Conservation (phyloP, 2,888 invertebrate genomes). For the Empis stercorea region DNA sequence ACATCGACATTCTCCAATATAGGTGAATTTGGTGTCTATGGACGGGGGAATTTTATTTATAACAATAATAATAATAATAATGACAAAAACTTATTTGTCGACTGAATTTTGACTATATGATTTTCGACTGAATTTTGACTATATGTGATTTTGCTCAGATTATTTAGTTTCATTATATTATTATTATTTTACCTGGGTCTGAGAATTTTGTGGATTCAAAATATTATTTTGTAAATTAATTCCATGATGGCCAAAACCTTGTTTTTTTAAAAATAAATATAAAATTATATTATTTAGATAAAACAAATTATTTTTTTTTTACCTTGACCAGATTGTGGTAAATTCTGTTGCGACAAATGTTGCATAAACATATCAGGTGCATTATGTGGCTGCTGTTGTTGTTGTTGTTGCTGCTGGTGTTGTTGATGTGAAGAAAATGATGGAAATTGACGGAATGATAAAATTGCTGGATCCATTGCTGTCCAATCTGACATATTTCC, state of each 20-base stretch:
- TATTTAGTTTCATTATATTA: too few relatives aligned
- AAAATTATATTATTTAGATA: neutral
- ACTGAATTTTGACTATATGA: too few relatives aligned
- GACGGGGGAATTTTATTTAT: too few relatives aligned
- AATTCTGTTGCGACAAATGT: conserved; percentile 28
- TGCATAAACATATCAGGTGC: conserved; percentile 30
- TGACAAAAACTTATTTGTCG: too few relatives aligned
- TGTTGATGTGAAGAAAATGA: conserved; percentile 31
- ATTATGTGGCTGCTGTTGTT: conserved; percentile 22
- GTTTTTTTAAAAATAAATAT: conserved; percentile 1
- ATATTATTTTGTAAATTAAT: conserved; percentile 28
- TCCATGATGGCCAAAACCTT: conserved; percentile 29
- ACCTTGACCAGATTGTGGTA: conserved; percentile 26
- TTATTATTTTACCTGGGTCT: conserved; percentile 24
- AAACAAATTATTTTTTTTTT: too few relatives aligned
- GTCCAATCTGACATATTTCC: conserved; percentile 69
- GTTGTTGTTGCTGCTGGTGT: conserved; percentile 26
- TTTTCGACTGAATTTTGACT: too few relatives aligned
- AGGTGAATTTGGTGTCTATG: too few relatives aligned
- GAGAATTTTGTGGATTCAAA: conserved; percentile 28
- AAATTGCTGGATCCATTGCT: conserved; percentile 83
- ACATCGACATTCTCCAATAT: too few relatives aligned
- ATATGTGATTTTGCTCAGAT: too few relatives aligned
- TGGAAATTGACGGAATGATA: conserved; percentile 36
- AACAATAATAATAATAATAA: too few relatives aligned